Percentiles rank a stretch among this genome's conserved stretches.
phyloP scores from a whole-genome alignment of 2,797 vertebrate species.

The Prionace glauca region DNA sequence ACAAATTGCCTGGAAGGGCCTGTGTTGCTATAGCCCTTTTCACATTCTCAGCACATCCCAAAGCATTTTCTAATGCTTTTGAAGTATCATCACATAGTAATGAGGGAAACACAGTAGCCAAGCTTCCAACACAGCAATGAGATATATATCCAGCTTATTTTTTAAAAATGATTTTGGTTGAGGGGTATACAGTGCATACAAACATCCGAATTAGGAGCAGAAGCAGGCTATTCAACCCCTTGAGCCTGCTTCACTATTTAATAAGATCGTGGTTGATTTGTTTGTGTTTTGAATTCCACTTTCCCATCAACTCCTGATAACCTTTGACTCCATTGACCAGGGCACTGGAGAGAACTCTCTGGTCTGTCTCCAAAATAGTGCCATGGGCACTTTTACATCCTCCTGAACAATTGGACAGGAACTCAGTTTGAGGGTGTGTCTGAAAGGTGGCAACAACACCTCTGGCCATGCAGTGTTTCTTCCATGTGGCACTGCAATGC shows the following conservation, averaged over 20 bases:
- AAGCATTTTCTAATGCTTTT: neutral
- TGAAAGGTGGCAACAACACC: neutral
- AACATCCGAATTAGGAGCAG: too few relatives aligned
- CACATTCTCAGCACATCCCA: neutral
- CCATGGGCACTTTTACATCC: neutral
- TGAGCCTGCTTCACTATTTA: too few relatives aligned
- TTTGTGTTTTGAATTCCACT: too few relatives aligned
- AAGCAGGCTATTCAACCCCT: too few relatives aligned
- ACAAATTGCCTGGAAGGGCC: neutral
- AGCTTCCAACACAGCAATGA: neutral
- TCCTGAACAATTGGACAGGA: neutral
- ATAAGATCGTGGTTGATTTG: too few relatives aligned
- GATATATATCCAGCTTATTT: neutral
- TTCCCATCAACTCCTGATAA: too few relatives aligned
- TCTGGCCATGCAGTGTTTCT: neutral
- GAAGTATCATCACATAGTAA: neutral
- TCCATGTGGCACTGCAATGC: neutral
- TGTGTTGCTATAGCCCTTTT: neutral
- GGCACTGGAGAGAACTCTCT: neutral
- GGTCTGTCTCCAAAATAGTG: neutral
- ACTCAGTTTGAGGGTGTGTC: neutral
- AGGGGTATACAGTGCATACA: neutral
- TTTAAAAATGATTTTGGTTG: neutral
- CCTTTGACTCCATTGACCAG: neutral
- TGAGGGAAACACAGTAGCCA: neutral